Evolutionary conservation across 2,113 vertebrate species (phyloP), one percentile per base, ranked within the genome.

Genomic region (Trematocara zebra): DNA sequence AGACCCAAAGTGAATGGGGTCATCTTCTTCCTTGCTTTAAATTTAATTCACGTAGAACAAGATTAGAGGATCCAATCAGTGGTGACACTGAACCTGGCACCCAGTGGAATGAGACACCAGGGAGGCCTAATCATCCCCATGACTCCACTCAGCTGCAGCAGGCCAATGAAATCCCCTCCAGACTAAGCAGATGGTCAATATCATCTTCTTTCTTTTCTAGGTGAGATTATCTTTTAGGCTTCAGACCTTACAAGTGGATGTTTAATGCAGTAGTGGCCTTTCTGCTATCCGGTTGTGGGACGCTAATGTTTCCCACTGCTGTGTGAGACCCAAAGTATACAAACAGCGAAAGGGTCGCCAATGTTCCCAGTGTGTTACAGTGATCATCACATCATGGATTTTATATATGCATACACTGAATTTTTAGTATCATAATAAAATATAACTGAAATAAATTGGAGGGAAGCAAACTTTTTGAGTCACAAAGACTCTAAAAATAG

Each of bases 1-100:
- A 85, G 42, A 72, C 33, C 51, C 80, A 90, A 87, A 90, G 74
- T 80, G 76, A 88, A 84, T 59, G 82, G 4, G 74, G 87, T 88
- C 86, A 69, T 84, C 88, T 83, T 81, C 90, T 61, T 61, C 37
- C 64, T 37, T 64, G 84, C 85, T 93, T 90, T 86, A 93, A 84
- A 93, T 94, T 95, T 89, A 92, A 95, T 93, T 96, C 88, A 91
- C 81, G 9, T 57, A 76, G 85, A 88, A 94, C 82, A 88, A 93
- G 96, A 95, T 96, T 95, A 96, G 83, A 85, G 87, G 85, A 95
- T 95, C 88, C 94, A 96, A 95, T 95, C 93, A 93, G 86, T 67
- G 49, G 85, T 93, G 94, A 96, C 94, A 94, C 86, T 94, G 91
- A 95, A 91, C 91, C 82, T 85, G 88, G 87, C 89, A 91, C 74